Base-by-base conservation (phyloP, 2,888 invertebrate species). In the Deilephila porcellus region DNA sequence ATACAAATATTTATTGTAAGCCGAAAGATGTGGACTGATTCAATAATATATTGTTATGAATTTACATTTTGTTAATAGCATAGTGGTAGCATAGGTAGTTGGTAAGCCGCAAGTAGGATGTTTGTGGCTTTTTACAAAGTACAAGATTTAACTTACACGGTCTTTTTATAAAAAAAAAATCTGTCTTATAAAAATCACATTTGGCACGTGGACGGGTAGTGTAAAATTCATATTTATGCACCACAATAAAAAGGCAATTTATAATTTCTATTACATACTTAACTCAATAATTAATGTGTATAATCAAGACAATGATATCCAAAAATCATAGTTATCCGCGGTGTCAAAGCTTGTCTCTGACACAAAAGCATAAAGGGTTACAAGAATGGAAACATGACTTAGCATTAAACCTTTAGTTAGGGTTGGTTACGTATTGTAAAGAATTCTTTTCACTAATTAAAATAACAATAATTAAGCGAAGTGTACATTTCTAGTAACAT, bases 401-500 rank as follows among this genome's bases (percentile, higher is more conserved):
- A 53, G 71, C 78, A 76, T 34, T 74, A 76, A 56, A 25, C 32
- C 19, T 34, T 72, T 76, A 78, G 78, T 80, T 79, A 78, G 80
- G 78, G 77, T 82, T 83, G 78, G 77, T 82, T 83, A 78, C 76
- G 76, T 80, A 76, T 77, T 77, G 56, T 71, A 25, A 73, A 59
- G 64, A 73, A 67, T 73, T 67, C 67, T 67, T 67, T 74, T 73
- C 60, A 64, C 67, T 70, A 74, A 72, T 74, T 74, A 72, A 70
- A 74, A 70, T 70, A 73, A 45, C 64, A 73, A 73, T 73, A 77
- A 74, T 59, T 64, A 17, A 32, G 59, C 53, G 19, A 25, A 53
- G 67, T 67, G 34, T 73, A 52, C 19, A 62, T 60, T 71, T 20
- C 73, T 59, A 73, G 67, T 20, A 72, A 73, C 73, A 70, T 71